Conservation (phyloP, 2,797 vertebrate species). For the Arctocebus calabarensis region DNA sequence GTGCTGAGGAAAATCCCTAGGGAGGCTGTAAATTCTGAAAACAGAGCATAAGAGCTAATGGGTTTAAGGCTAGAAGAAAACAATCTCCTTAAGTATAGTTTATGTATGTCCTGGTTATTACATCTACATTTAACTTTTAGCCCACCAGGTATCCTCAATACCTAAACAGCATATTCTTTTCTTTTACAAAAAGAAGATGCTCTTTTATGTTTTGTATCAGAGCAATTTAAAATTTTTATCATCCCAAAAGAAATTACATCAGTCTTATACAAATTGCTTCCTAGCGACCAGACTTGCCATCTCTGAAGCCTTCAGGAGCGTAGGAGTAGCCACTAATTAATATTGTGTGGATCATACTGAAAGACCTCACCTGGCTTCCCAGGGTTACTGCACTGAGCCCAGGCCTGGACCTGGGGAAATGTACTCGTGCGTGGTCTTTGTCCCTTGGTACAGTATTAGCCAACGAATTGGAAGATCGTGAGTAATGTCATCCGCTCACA, state of each 20-base stretch:
- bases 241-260: constrained; percentile 12
- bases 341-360: background rate
- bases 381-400: background rate
- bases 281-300: background rate
- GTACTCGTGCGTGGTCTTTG: fast-evolving
- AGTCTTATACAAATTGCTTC: background rate
- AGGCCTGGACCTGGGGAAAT: background rate
- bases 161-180: background rate
- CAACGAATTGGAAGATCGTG: background rate
- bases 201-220: background rate
- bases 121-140: background rate
- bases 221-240: background rate
- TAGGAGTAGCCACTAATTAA: background rate
- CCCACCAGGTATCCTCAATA: background rate
- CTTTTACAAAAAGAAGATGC: background rate
- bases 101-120: background rate
- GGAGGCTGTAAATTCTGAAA: background rate
- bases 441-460: background rate
- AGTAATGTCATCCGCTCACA: background rate
- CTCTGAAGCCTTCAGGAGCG: background rate
- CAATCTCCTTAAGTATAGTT: background rate
- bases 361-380: background rate
- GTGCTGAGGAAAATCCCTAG: background rate
- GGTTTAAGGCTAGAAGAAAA: constrained; percentile 31
- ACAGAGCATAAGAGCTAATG: background rate